Percentiles rank a stretch among this genome's conserved stretches.
phyloP scores from a whole-genome alignment of 1,140 invertebrate species.

The Drosophila trapezifrons region DNA sequence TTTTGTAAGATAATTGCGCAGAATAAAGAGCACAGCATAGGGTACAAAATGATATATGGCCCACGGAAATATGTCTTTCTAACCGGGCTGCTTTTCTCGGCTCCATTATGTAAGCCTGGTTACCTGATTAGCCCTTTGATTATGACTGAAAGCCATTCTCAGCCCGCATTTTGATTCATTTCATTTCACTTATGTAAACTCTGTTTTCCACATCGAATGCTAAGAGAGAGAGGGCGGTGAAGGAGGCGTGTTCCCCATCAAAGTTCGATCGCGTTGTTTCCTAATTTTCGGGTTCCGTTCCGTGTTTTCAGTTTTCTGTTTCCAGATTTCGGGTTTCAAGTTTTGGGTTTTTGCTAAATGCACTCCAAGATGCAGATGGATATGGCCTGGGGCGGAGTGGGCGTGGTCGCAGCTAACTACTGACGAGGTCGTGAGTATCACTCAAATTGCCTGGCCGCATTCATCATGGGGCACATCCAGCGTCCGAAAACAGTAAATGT shows the following conservation, averaged over 20 bases:
- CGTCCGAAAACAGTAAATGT: conserved; percentile 46
- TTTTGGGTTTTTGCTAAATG: conserved; percentile 37
- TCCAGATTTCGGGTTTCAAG: not conserved
- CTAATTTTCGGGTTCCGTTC: conserved; percentile 48
- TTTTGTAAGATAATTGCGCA: conserved; percentile 24
- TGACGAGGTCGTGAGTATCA: conserved; percentile 74
- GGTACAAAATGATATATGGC: not conserved
- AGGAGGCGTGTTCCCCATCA: conserved; percentile 45
- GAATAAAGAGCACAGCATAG: conserved; percentile 1
- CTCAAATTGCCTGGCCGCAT: conserved; percentile 63
- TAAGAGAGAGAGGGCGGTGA: conserved; percentile 10
- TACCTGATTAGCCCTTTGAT: conserved; percentile 27
- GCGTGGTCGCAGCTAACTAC: conserved; percentile 63
- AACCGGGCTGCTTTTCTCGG: no score
- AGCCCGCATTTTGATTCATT: conserved; percentile 33
- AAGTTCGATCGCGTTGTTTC: conserved; percentile 46
- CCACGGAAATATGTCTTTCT: not conserved
- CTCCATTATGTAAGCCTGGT: conserved; percentile 20
- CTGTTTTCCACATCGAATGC: conserved; percentile 34
- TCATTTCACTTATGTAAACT: conserved; percentile 37
- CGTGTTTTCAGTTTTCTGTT: conserved; percentile 6
- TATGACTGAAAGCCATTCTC: conserved; percentile 42
- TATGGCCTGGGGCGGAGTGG: conserved; percentile 49
- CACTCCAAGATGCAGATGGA: conserved; percentile 60
- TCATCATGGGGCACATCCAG: conserved; percentile 44